These are phyloP conservation scores for Macrotrachela quadricornifera DNA, from an alignment of 1,140 invertebrate species.

Conservation along the genomic window DNA sequence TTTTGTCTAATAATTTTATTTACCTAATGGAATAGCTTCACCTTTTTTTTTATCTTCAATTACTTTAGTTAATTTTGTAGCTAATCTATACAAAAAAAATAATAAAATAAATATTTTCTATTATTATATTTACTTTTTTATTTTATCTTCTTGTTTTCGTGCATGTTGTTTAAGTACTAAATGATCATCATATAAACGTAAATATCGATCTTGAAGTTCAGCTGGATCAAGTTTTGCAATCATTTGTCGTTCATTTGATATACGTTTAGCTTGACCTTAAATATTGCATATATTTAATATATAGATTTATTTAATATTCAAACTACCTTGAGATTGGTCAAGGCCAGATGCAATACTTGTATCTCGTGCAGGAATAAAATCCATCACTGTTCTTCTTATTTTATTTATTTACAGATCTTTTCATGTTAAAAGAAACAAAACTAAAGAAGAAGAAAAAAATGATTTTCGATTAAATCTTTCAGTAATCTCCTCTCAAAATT, in stretches of 20 bases:
- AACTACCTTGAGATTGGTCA: too few species aligned
- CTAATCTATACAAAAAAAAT: constrained; percentile 21
- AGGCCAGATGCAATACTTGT: too few species aligned
- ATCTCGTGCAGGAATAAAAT: too few species aligned
- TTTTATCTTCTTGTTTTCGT: constrained; percentile 32
- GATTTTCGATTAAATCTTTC: too few species aligned
- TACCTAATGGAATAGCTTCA: constrained; percentile 5
- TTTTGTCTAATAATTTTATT: too few species aligned
- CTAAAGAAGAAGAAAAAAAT: too few species aligned
- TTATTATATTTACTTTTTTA: constrained; percentile 24
- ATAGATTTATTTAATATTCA: too few species aligned
- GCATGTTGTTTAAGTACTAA: constrained; percentile 31
- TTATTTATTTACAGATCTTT: too few species aligned
- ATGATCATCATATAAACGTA: constrained; percentile 31
- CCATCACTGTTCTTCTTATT: too few species aligned
- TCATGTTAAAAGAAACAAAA: too few species aligned
- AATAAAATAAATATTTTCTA: not conserved
- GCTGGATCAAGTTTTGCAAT: constrained; percentile 21
- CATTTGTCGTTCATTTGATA: constrained; percentile 16
- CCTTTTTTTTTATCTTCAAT: constrained; percentile 29
- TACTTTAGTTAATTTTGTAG: constrained; percentile 27
- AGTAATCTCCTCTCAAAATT: too few species aligned
- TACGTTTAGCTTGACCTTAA: not conserved
- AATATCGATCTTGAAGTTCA: constrained; percentile 32
- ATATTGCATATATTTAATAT: too few species aligned